These are phyloP conservation scores for Dendrophyllia cribrosa DNA, from an alignment of 64 coral and sea anemone species.

Conservation along the genomic window DNA sequence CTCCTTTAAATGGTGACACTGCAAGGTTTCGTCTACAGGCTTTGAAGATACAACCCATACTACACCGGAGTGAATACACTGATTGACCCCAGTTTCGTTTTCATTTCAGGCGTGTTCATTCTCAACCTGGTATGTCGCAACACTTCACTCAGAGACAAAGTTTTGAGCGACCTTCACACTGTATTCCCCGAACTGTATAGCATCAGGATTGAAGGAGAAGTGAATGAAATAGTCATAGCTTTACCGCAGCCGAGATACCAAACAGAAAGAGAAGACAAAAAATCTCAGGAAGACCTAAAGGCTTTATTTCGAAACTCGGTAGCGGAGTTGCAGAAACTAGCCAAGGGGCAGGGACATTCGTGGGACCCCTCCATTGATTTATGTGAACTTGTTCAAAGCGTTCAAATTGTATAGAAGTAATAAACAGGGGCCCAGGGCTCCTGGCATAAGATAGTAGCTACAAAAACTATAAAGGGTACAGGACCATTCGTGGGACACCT, in stretches of 20 bases:
- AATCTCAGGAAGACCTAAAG: not conserved
- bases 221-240: constrained; percentile 78
- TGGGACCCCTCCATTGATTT: constrained; percentile 53
- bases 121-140: constrained; percentile 86
- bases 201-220: constrained; percentile 69
- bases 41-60: too few relatives aligned
- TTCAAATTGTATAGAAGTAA: constrained; percentile 1
- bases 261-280: not conserved
- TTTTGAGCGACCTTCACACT: constrained; percentile 55
- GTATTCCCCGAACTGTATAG: constrained; percentile 73
- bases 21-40: too few relatives aligned
- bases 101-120: constrained; percentile 78
- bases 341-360: constrained; percentile 35
- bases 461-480: too few relatives aligned
- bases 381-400: constrained; percentile 11
- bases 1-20: too few relatives aligned
- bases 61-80: too few relatives aligned
- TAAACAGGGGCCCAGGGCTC: not conserved
- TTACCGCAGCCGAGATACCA: constrained; percentile 38
- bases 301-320: constrained; percentile 47
- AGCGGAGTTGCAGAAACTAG: constrained; percentile 35
- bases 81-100: not conserved
- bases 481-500: too few relatives aligned
- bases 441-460: too few relatives aligned
- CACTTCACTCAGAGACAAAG: not conserved